phyloP scores from a whole-genome alignment of 2,113 vertebrate species.

The Nibea albiflora region DNA sequence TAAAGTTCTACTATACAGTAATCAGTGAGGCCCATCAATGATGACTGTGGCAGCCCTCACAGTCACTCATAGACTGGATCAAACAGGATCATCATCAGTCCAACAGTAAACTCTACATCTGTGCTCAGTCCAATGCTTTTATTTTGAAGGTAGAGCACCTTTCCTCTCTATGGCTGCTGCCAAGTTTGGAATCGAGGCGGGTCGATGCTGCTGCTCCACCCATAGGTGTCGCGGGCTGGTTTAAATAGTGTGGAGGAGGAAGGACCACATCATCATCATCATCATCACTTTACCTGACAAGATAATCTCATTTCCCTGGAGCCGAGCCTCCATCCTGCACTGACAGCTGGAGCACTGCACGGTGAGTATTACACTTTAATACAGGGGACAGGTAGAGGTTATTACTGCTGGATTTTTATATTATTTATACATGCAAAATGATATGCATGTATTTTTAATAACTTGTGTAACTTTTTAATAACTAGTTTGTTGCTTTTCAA shows the following conservation, averaged over 20 bases:
- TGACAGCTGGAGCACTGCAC: slow-evolving; percentile 46
- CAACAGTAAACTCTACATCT: too few relatives aligned
- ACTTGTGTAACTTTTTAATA: too few relatives aligned
- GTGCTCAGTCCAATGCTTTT: slow-evolving; percentile 18
- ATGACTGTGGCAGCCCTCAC: too few relatives aligned
- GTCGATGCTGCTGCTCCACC: slow-evolving; percentile 49
- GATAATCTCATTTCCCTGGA: slow-evolving; percentile 35
- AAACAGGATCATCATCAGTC: too few relatives aligned
- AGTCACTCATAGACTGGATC: too few relatives aligned
- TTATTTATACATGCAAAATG: background rate
- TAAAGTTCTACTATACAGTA: too few relatives aligned
- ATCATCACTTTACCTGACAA: slow-evolving; percentile 60
- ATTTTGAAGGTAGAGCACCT: slow-evolving; percentile 26
- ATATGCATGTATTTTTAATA: too few relatives aligned
- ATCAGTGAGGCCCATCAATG: too few relatives aligned
- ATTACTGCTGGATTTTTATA: too few relatives aligned
- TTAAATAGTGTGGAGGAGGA: slow-evolving; percentile 66
- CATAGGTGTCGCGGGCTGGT: slow-evolving; percentile 50
- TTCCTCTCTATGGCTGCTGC: background rate
- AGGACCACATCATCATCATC: slow-evolving; percentile 30
- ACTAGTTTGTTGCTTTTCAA: background rate
- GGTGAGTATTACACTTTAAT: slow-evolving; percentile 58
- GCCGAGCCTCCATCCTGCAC: slow-evolving; percentile 49
- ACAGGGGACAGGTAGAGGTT: background rate
- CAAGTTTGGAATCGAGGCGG: slow-evolving; percentile 37